Evolutionary conservation across 1,140 invertebrate genomes (phyloP).

Genomic region (Bombus soroeensis): DNA sequence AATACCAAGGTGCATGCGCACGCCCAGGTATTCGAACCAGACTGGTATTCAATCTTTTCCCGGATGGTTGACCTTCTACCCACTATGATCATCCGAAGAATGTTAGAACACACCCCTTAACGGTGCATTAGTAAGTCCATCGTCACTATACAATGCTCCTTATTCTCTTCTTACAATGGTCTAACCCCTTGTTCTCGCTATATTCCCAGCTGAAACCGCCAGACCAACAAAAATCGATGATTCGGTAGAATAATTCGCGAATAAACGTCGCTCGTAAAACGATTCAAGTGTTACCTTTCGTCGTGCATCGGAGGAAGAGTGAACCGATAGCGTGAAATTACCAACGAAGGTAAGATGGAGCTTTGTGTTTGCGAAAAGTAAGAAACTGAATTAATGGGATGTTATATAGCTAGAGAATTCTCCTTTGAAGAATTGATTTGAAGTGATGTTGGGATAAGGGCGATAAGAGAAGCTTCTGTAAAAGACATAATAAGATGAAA

Average conservation of each 20-base stretch:
- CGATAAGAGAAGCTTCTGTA: no score
- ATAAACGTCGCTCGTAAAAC: neutral
- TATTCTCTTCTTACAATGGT: neutral
- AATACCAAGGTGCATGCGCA: neutral
- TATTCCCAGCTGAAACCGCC: neutral
- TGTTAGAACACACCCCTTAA: constrained; percentile 47
- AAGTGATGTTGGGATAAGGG: no score
- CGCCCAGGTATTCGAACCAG: neutral
- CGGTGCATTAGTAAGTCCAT: constrained; percentile 34
- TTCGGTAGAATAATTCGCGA: neutral
- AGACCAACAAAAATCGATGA: neutral
- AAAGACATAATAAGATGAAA: neutral
- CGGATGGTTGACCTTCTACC: constrained; percentile 15
- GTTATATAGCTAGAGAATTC: neutral
- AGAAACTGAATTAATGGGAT: neutral
- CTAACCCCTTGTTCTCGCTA: neutral
- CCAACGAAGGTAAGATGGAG: neutral
- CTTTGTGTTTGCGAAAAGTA: neutral
- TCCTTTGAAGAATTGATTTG: neutral
- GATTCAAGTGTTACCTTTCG: neutral
- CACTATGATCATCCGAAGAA: constrained; percentile 35
- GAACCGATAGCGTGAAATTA: constrained; percentile 6
- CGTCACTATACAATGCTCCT: neutral
- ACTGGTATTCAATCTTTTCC: neutral
- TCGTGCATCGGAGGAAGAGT: neutral